A percentile compares a stretch with the other conserved stretches of the same genome.
Conservation (phyloP, 2,113 vertebrate genomes). For the Boleophthalmus pectinirostris region DNA sequence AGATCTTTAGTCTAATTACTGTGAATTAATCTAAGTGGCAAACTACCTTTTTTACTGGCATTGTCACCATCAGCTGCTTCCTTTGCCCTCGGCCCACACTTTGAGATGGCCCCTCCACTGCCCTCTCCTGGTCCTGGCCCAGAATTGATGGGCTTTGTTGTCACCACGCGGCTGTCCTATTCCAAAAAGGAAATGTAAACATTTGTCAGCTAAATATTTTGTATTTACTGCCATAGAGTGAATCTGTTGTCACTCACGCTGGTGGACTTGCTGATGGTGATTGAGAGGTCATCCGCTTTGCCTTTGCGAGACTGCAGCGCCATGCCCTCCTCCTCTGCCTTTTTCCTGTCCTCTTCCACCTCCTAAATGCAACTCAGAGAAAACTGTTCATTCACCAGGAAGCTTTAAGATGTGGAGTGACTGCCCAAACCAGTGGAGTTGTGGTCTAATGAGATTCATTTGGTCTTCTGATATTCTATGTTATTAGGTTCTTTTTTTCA, state of each 20-base stretch:
- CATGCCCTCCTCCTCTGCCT: constrained; percentile 90
- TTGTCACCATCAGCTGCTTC: constrained; percentile 89
- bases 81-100: constrained; percentile 81
- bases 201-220: background rate
- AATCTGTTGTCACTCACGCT: constrained; percentile 77
- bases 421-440: background rate
- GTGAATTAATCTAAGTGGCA: constrained; percentile 36
- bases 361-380: constrained; percentile 78
- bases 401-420: background rate
- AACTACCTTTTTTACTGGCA: constrained; percentile 87
- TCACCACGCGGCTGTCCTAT: constrained; percentile 90
- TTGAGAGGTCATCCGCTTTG: constrained; percentile 87
- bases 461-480: too few species aligned
- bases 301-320: constrained; percentile 80
- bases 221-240: background rate
- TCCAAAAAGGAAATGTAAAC: constrained; percentile 22
- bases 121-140: constrained; percentile 56
- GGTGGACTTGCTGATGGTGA: constrained; percentile 92
- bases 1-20: too few species aligned
- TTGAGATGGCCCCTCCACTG: constrained; percentile 69
- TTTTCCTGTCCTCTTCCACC: constrained; percentile 94
- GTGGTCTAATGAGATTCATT: too few species aligned
- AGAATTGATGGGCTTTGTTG: constrained; percentile 73
- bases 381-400: constrained; percentile 23
- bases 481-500: too few species aligned